Percentiles rank a stretch among this genome's conserved stretches.
Conservation (phyloP, 1,140 invertebrate genomes). For the Lepidostoma basale region DNA sequence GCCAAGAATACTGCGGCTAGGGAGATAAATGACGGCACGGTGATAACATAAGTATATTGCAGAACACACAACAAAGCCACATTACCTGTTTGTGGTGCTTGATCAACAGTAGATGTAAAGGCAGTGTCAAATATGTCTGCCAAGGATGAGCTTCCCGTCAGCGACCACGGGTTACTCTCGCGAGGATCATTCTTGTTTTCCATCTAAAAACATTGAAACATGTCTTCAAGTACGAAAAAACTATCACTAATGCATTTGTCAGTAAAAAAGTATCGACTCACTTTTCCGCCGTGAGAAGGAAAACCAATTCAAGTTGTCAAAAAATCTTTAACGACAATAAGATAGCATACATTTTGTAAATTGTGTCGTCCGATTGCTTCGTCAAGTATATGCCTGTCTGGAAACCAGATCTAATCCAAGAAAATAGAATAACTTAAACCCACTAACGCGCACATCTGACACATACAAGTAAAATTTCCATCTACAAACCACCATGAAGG, state of each 20-base stretch:
- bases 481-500: slow-evolving; percentile 25
- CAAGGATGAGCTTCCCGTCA: slow-evolving; percentile 56
- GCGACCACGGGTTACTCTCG: slow-evolving; percentile 51
- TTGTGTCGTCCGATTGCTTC: background rate
- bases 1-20: too few species aligned
- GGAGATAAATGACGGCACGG: too few species aligned
- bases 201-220: slow-evolving; percentile 47
- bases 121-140: slow-evolving; percentile 57
- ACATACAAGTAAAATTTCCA: slow-evolving; percentile 35
- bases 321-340: slow-evolving; percentile 21
- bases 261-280: slow-evolving; percentile 20
- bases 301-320: slow-evolving; percentile 21
- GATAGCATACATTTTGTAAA: slow-evolving; percentile 12
- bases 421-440: slow-evolving; percentile 16
- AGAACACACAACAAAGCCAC: slow-evolving; percentile 8
- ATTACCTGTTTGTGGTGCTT: slow-evolving; percentile 34
- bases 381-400: slow-evolving; percentile 9
- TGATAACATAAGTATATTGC: background rate
- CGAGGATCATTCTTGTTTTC: slow-evolving; percentile 53
- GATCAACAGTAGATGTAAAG: slow-evolving; percentile 54
- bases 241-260: slow-evolving; percentile 9
- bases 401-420: background rate
- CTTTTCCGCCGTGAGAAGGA: slow-evolving; percentile 4
- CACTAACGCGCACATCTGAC: slow-evolving; percentile 30
- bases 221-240: slow-evolving; percentile 9